Evolutionary conservation across 2,113 vertebrate genomes (phyloP), one percentile per base, ranked within the genome.

Genomic region (Madoqua kirkii): DNA sequence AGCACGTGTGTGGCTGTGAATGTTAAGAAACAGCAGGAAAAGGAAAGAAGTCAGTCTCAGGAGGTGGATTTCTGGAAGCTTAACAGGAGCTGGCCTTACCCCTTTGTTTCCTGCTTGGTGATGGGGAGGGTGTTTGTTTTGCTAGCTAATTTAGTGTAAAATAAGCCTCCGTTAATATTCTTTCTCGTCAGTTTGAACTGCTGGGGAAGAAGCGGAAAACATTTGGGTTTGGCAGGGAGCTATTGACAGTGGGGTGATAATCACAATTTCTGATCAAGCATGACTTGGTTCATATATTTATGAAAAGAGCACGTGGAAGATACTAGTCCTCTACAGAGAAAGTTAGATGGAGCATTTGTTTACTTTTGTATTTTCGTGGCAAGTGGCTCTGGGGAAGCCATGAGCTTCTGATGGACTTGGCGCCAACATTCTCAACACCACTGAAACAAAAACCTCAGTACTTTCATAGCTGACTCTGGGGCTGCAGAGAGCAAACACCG

Each of bases 1-100:
- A n/a, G 60, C 16, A 27, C 0, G 0, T 11, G 12, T 5, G 59
- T n/a, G 54, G 33, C 55, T 8, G 0, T n/a, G 60, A n/a, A 36
- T n/a, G 54, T 19, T 29, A 36, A 50, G 48, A 52, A 12, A 16
- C 0, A 2, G 14, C 76, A 17, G 3, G 40, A 29, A 57, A 62
- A 54, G 64, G 62, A 71, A 25, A 57, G 50, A 59, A 78, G 45
- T 50, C 43, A 21, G 27, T 29, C 17, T 78, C 33, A 27, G 74
- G 62, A 40, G 54, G 9, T 13, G 40, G 59, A 36, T 40, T 76
- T 17, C 19, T 36, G 33, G 59, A 40, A 57, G 71, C 76, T n/a
- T 31, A 48, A 0, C 9, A n/a, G 59, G 31, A 29, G 43, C 50
- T 31, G 52, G 21, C 48, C 48, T 82, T 19, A 12, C 19, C 54